Conservation (phyloP, 1,140 invertebrate genomes). For the Adoxophyes honmai region DNA sequence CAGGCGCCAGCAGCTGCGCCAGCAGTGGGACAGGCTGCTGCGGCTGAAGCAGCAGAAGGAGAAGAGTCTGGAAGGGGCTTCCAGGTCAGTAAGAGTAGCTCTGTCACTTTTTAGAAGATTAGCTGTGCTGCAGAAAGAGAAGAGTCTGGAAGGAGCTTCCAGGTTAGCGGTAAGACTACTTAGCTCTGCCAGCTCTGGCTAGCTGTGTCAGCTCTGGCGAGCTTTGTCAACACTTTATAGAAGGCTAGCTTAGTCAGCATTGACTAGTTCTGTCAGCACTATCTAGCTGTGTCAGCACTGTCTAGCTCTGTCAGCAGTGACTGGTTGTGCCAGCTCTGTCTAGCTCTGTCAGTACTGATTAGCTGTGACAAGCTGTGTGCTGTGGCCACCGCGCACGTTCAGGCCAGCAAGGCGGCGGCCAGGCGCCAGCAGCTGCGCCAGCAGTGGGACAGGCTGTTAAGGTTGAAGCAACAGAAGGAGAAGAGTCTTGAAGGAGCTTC, state of each 20-base stretch:
- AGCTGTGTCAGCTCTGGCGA: too few relatives aligned
- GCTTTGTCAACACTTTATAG: too few relatives aligned
- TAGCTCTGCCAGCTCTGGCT: too few relatives aligned
- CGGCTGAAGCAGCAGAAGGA: constrained; percentile 93
- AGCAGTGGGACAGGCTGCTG: constrained; percentile 93
- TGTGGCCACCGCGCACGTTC: constrained; percentile 88
- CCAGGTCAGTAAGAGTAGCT: too few relatives aligned
- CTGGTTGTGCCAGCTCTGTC: too few relatives aligned
- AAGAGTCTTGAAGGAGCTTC: constrained; percentile 94
- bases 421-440: constrained; percentile 91
- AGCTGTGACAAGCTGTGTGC: constrained; percentile 92
- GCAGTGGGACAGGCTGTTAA: constrained; percentile 92
- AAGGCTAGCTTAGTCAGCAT: too few relatives aligned
- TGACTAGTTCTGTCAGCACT: too few relatives aligned
- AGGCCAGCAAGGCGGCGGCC: constrained; percentile 90
- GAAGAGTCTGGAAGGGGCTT: constrained; percentile 93
- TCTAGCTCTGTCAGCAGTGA: too few relatives aligned
- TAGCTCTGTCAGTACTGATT: too few relatives aligned
- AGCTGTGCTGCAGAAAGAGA: constrained; percentile 93
- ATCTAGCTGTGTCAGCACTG: too few relatives aligned
- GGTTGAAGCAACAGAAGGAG: constrained; percentile 93
- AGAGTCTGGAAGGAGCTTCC: constrained; percentile 92
- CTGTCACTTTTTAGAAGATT: too few relatives aligned
- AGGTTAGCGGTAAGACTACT: too few relatives aligned
- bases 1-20: constrained; percentile 89